Percentiles rank a stretch among this genome's conserved stretches.
Evolutionary conservation across 2,113 vertebrate species (phyloP).

Genomic region (Puma concolor): DNA sequence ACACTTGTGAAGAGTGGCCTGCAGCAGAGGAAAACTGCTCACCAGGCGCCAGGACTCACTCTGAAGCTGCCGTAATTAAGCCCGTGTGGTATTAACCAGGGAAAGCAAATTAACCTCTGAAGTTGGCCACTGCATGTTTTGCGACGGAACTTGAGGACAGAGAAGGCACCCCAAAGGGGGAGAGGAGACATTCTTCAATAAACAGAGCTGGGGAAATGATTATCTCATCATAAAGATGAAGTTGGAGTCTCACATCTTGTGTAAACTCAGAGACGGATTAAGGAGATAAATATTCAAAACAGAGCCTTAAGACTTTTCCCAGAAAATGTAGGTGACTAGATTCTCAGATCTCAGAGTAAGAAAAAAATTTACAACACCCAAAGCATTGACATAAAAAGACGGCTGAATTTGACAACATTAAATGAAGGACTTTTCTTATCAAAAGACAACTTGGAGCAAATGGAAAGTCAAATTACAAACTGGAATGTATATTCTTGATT

Average conservation of each 20-base stretch:
- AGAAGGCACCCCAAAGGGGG: neutral
- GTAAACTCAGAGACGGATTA: neutral
- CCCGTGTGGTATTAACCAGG: fast-evolving
- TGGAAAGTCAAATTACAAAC: neutral
- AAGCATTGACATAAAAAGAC: neutral
- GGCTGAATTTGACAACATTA: neutral
- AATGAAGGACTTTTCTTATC: neutral
- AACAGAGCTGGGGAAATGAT: no score
- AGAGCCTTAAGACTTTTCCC: neutral
- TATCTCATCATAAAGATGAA: neutral
- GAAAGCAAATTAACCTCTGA: no score
- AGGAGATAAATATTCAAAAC: neutral
- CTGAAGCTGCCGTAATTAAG: neutral
- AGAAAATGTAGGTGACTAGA: neutral
- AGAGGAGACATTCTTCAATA: neutral
- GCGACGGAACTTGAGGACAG: fast-evolving
- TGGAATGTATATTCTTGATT: neutral
- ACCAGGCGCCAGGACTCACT: neutral
- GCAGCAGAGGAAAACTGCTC: neutral
- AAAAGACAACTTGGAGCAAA: neutral
- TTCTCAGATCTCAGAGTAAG: neutral
- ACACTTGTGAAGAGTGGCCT: neutral
- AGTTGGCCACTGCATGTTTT: fast-evolving
- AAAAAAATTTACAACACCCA: neutral
- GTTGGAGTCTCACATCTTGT: neutral